Conservation (phyloP, 64 coral and sea anemone genomes). For the Montipora efflorescens region DNA sequence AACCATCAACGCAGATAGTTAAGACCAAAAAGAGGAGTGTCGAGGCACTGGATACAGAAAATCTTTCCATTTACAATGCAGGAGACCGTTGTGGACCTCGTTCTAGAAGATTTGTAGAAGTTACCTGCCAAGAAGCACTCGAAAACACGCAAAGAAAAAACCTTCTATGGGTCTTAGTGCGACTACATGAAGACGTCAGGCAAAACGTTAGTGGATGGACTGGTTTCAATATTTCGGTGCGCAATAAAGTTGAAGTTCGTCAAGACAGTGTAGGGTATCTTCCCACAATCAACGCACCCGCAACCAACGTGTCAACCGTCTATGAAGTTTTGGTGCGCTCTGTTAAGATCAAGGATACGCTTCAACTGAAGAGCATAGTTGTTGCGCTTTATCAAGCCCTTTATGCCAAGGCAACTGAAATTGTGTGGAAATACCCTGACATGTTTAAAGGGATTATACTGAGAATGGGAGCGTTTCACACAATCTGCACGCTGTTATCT, state of each 20-base stretch:
- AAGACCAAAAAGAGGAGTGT: neutral
- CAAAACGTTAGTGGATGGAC: neutral
- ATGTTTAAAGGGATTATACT: neutral
- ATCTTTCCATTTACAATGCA: slow-evolving; percentile 18
- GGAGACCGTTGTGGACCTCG: slow-evolving; percentile 53
- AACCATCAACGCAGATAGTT: neutral
- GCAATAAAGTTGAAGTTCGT: neutral
- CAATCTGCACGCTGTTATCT: too few relatives aligned
- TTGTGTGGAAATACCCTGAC: too few relatives aligned
- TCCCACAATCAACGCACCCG: neutral
- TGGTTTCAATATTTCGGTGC: neutral
- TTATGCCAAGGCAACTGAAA: too few relatives aligned
- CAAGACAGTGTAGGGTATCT: neutral
- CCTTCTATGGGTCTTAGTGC: slow-evolving; percentile 61
- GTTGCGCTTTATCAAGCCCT: too few relatives aligned
- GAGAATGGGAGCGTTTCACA: too few relatives aligned
- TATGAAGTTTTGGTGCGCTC: neutral
- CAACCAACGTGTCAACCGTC: neutral
- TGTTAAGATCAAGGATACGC: neutral
- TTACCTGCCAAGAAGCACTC: slow-evolving; percentile 38
- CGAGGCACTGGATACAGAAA: neutral
- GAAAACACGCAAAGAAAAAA: slow-evolving; percentile 53
- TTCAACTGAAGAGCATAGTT: neutral
- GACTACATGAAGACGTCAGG: neutral
- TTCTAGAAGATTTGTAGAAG: slow-evolving; percentile 35